phyloP scores from a whole-genome alignment of 2,888 invertebrate species.

The Lypha dubia region DNA sequence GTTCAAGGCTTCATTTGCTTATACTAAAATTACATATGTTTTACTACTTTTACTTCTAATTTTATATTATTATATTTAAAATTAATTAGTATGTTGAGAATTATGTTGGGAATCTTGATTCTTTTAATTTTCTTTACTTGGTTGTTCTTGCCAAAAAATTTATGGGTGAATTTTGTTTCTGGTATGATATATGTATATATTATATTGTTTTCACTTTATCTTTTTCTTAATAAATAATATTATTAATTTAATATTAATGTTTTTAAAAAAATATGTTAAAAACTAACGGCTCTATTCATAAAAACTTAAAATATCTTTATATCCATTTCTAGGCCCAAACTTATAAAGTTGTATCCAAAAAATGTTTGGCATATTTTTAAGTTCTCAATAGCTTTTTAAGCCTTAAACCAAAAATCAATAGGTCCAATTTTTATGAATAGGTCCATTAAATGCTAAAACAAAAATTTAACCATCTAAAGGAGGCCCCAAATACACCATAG shows the following conservation, averaged over 20 bases:
- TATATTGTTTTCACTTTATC: conserved; percentile 42
- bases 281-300: too few species aligned
- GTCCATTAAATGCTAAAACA: conserved; percentile 47
- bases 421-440: too few species aligned
- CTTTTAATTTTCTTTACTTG: conserved; percentile 6
- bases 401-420: too few species aligned
- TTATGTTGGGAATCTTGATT: conserved; percentile 23
- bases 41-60: conserved; percentile 29
- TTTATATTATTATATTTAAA: conserved; percentile 3
- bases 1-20: conserved; percentile 60
- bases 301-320: too few species aligned
- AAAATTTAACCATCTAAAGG: conserved; percentile 95
- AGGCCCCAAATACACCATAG: conserved; percentile 98
- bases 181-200: conserved; percentile 54
- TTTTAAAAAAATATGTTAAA: conserved; percentile 46
- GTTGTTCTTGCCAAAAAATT: conserved; percentile 44
- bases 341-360: too few species aligned
- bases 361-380: too few species aligned
- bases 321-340: too few species aligned
- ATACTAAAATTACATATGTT: conserved; percentile 46
- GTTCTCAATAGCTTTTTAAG: too few species aligned
- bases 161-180: conserved; percentile 26
- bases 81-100: conserved; percentile 34
- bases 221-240: conserved; percentile 41
- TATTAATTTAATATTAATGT: conserved; percentile 8